These are phyloP conservation scores for Mustela nigripes DNA, from an alignment of 2,113 vertebrate species.

Conservation along the genomic window DNA sequence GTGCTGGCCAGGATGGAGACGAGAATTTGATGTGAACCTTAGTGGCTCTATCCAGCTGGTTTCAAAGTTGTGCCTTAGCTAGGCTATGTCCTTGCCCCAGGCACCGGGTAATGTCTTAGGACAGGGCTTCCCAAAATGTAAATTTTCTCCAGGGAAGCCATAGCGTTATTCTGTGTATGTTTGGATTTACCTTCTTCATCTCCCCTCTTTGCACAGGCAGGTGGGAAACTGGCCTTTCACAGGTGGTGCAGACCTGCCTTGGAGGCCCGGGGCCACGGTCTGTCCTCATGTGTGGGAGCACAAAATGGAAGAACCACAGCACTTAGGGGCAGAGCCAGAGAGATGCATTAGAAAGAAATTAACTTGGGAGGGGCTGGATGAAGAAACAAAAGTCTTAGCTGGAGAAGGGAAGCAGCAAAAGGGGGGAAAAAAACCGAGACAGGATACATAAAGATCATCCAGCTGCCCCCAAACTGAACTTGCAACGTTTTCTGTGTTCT, in stretches of 20 bases:
- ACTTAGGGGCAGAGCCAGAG: conserved; percentile 1
- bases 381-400: conserved; percentile 56
- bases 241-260: not conserved
- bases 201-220: not conserved
- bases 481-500: conserved; percentile 79
- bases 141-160: not conserved
- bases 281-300: not conserved
- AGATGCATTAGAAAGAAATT: conserved; percentile 70
- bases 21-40: conserved; percentile 34
- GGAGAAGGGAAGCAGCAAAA: conserved; percentile 53
- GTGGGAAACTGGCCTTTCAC: conserved; percentile 4
- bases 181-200: not conserved
- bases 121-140: not conserved
- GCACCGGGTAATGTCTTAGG: not conserved
- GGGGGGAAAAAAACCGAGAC: not conserved
- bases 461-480: conserved; percentile 78
- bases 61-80: not conserved
- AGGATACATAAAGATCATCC: conserved; percentile 71
- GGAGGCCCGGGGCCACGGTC: not conserved
- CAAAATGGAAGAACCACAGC: conserved; percentile 33
- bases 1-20: not conserved
- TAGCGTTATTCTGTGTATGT: conserved; percentile 25
- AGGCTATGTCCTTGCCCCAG: not conserved
- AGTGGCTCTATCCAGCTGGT: not conserved
- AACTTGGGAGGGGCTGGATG: conserved; percentile 52